A percentile compares a stretch with the other conserved stretches of the same genome.
These are phyloP conservation scores for Tanypteryx hageni DNA, from an alignment of 2,888 invertebrate genomes.

Conservation along the genomic window DNA sequence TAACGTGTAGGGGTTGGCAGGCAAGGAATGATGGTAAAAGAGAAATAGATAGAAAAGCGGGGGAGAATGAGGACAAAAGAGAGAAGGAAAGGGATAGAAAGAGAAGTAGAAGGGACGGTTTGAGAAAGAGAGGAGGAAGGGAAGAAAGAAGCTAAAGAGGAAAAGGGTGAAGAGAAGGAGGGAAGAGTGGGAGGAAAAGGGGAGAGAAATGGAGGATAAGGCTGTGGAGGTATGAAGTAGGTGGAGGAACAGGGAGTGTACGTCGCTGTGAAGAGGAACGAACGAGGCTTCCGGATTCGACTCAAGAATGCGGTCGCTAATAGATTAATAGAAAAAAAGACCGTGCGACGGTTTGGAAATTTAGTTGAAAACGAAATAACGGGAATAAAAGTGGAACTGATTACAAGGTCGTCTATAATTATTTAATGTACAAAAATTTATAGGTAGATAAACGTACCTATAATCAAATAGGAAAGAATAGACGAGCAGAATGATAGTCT, in stretches of 20 bases:
- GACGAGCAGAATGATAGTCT: no score
- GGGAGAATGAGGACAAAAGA: no score
- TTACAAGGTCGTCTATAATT: neutral
- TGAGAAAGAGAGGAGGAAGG: neutral
- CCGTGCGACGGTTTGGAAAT: neutral
- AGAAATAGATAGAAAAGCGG: no score
- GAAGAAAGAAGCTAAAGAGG: neutral
- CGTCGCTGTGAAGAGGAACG: neutral
- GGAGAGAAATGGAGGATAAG: neutral
- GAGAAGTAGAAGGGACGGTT: neutral
- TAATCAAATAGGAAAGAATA: neutral
- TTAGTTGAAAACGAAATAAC: neutral
- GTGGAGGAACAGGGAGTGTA: no score
- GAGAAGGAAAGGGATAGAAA: neutral
- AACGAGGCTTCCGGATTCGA: constrained; percentile 18
- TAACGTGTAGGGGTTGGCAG: no score
- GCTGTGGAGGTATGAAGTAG: neutral
- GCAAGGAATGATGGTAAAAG: no score
- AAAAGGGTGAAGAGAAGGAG: neutral
- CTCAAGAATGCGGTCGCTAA: constrained; percentile 29
- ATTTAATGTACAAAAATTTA: neutral
- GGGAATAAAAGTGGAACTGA: neutral
- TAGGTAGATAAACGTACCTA: constrained; percentile 1
- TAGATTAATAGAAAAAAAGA: constrained; percentile 26
- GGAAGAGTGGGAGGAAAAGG: neutral